phyloP scores from a whole-genome alignment of 2,113 vertebrate species.

The Pseudorectes ferrugineus region DNA sequence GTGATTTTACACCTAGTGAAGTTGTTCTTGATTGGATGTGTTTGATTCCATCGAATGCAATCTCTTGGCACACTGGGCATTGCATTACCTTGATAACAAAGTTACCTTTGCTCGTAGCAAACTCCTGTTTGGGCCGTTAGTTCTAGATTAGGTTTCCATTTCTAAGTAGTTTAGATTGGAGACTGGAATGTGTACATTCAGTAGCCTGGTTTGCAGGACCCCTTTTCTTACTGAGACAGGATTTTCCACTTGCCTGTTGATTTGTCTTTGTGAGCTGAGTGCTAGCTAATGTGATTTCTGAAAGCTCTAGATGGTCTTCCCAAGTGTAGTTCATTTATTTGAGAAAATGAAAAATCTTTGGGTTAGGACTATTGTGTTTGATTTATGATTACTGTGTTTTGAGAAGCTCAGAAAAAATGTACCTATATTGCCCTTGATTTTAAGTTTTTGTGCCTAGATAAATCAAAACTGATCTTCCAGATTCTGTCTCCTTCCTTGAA shows the following conservation, averaged over 20 bases:
- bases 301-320: neutral
- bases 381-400: neutral
- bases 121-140: neutral
- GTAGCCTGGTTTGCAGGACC: neutral
- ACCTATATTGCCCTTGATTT: neutral
- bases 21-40: neutral
- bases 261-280: neutral
- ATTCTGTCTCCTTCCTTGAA: neutral
- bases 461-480: neutral
- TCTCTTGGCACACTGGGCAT: neutral
- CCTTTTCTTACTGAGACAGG: neutral
- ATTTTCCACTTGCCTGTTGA: neutral
- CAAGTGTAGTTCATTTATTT: neutral
- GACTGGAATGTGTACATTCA: neutral
- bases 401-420: neutral
- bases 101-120: neutral
- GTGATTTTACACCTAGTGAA: neutral
- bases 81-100: neutral
- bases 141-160: neutral
- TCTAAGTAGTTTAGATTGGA: neutral
- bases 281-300: neutral
- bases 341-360: neutral
- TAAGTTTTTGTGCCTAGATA: neutral
- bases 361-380: neutral
- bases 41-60: neutral